Conservation (phyloP, 2,113 vertebrate genomes). For the Megaleporinus macrocephalus region DNA sequence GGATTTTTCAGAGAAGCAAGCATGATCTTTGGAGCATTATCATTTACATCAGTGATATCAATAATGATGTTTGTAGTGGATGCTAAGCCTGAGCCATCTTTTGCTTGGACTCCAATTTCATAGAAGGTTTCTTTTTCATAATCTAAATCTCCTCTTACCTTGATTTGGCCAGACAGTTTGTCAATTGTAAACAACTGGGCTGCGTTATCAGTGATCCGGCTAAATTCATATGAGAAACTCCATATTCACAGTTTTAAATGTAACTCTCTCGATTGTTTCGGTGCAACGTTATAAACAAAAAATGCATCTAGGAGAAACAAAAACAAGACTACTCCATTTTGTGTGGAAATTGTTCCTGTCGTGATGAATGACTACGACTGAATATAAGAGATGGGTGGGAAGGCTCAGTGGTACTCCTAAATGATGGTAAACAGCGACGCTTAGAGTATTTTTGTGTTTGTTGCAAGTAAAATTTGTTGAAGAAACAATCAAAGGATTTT, state of each 20-base stretch:
- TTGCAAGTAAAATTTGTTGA: no score
- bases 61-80: slow-evolving; percentile 65
- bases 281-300: not conserved
- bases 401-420: not conserved
- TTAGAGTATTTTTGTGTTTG: slow-evolving; percentile 7
- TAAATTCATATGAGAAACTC: slow-evolving; percentile 30
- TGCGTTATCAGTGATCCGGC: slow-evolving; percentile 6
- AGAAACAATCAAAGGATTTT: no score
- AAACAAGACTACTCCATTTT: not conserved
- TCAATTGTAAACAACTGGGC: slow-evolving; percentile 27
- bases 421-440: slow-evolving; percentile 48
- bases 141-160: slow-evolving; percentile 62
- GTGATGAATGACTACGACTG: no score
- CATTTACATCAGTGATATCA: slow-evolving; percentile 72
- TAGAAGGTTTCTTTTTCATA: slow-evolving; percentile 64
- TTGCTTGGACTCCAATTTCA: slow-evolving; percentile 71
- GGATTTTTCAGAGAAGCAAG: slow-evolving; percentile 66
- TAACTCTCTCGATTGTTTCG: no score
- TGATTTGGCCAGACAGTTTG: slow-evolving; percentile 68
- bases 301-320: not conserved
- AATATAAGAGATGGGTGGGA: slow-evolving; percentile 3
- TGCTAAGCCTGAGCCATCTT: slow-evolving; percentile 65
- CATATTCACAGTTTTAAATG: no score
- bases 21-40: slow-evolving; percentile 71
- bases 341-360: not conserved